Evolutionary conservation across 2,797 vertebrate species (phyloP), one percentile per base, ranked within the genome.

Genomic region (Euphonia xanthogaster): DNA sequence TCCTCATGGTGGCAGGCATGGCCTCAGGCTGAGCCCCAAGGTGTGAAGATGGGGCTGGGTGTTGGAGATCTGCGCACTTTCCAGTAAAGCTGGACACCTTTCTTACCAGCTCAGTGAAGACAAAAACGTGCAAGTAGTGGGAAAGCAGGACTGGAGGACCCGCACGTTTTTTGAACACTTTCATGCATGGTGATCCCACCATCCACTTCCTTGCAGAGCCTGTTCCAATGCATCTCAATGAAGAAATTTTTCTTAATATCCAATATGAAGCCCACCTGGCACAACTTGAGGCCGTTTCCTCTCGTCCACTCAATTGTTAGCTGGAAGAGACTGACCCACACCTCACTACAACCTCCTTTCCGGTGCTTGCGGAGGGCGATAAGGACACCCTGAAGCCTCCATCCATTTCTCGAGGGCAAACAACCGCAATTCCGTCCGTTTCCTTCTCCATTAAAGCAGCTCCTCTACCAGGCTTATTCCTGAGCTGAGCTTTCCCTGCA

Each of bases 1-100:
- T 72, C 28, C 50, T 55, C 0, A 0, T 14, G 45, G 31, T 7
- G 4, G 48, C 4, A 8, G 24, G 19, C 20, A 45, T 3, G 18
- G 63, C 45, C 42, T 14, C 47, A 28, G 19, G 12, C 30, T 45
- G 48, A 76, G 33, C 31, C 25, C 33, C 55, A 8, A n/a, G 16
- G 18, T 2, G 17, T 28, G 51, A 0, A 1, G 27, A 1, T 13
- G 25, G 53, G 53, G 30, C 25, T 68, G 67, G 25, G 31, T 28
- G 23, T 9, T 10, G n/a, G 30, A 63, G 12, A 70, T 24, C 7
- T 5, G 9, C 68, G 17, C 10, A 3, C 39, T 53, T 63, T 8
- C 24, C 47, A 16, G 1, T 19, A 31, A 63, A 63, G 33, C 5
- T 53, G 42, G 11, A 54, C 30, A 12, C 5, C 20, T 57, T 66